Base-by-base conservation (phyloP, 2,888 invertebrate species). In the Odiellus spinosus region DNA sequence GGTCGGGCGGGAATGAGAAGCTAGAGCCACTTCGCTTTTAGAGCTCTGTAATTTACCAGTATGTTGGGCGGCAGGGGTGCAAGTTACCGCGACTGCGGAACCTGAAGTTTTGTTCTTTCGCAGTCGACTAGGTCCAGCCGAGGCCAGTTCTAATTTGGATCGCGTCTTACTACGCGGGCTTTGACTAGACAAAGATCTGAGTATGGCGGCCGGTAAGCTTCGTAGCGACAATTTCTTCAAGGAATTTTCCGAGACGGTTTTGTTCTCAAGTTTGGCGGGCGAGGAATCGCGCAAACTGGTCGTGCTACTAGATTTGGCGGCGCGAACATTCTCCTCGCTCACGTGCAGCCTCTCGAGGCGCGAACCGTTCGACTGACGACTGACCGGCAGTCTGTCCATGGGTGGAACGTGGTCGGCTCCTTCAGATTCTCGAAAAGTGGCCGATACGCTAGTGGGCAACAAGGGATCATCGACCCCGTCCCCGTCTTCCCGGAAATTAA, bases 151-250 rank as follows among this genome's bases (percentile, higher is more conserved):
- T 26, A 26, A 26, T 26, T 26, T 26, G 26, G 18, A 38, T 36
- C 36, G 17, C 39, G 26, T 26, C 26, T 26, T 26, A 8, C 26
- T 26, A 26, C 38, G 15, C 2, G 38, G 15, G 38, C 50, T 51
- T 26, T 55, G 55, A 55, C 54, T 54, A 54, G 55, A 55, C 17
- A 55, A 46, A 11, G 54, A 54, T 12, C 54, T 40, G 17, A 55
- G 33, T 36, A 55, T 49, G 12, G 49, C 42, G 10, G 49, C 42
- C 1, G 55, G 55, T 5, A 55, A 42, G 43, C 50, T 55, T 40
- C 44, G 49, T 10, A 55, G 42, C 3, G 54, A 54, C 15, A 53
- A 46, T 26, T 54, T 54, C 42, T 54, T 54, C 17, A 55, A 49
- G 12, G 55, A 55, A 21, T 53, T 54, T 32, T 55, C 55, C 11